Percentiles rank a stretch among this genome's conserved stretches.
phyloP scores from a whole-genome alignment of 2,113 vertebrate species.

The Ictidomys tridecemlineatus region DNA sequence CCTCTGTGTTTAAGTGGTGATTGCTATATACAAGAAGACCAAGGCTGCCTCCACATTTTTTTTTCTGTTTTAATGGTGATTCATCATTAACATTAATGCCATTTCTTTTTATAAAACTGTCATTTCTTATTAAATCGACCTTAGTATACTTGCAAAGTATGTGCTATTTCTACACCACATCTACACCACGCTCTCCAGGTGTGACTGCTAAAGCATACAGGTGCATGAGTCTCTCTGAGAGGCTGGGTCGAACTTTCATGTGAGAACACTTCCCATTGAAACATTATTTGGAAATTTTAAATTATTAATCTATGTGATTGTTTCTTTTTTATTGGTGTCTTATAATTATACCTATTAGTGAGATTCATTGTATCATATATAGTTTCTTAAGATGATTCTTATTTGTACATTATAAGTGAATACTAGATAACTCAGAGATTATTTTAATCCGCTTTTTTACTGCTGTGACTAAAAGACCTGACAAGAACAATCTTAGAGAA shows the following conservation, averaged over 20 bases:
- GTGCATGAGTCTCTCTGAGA: neutral
- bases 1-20: neutral
- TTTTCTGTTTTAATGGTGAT: neutral
- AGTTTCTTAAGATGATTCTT: neutral
- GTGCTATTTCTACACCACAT: neutral
- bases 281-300: neutral
- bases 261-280: neutral
- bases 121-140: neutral
- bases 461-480: no score
- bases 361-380: neutral
- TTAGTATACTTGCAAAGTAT: accelerated
- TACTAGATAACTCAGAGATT: neutral
- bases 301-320: neutral
- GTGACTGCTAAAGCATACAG: neutral
- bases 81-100: neutral
- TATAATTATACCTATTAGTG: no score
- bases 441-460: no score
- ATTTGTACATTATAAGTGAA: neutral
- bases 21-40: neutral
- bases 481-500: no score
- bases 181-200: no score
- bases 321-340: neutral
- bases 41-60: neutral
- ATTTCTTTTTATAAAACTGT: neutral
- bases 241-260: neutral